These are phyloP conservation scores for Balanococcus diminutus DNA, from an alignment of 2,888 invertebrate genomes.

Conservation along the genomic window DNA sequence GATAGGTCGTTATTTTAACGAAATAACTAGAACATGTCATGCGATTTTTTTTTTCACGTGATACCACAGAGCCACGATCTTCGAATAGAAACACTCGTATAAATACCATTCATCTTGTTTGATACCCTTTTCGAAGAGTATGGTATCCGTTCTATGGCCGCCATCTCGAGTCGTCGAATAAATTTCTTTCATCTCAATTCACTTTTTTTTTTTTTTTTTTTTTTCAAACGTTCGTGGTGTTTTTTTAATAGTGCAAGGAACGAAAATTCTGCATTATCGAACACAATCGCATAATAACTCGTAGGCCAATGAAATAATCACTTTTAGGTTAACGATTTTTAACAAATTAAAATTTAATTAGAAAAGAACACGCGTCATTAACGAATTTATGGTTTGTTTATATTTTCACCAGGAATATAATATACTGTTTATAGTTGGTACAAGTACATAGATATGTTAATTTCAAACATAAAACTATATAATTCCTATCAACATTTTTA, in stretches of 20 bases:
- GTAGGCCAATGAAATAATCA: not conserved
- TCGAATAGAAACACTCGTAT: not conserved
- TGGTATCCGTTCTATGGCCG: not conserved
- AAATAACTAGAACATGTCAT: conserved; percentile 27
- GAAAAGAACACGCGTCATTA: conserved; percentile 12
- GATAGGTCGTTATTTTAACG: conserved; percentile 26
- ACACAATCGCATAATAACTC: not conserved
- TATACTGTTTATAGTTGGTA: not conserved
- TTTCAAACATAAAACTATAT: not conserved
- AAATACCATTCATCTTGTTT: not conserved
- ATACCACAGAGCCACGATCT: no score
- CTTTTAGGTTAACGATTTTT: conserved; percentile 36
- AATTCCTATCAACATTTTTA: not conserved
- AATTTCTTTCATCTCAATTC: not conserved
- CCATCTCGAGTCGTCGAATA: not conserved
- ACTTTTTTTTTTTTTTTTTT: not conserved
- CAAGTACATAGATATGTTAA: not conserved
- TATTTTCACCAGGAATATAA: not conserved
- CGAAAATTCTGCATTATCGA: not conserved
- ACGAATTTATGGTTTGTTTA: conserved; percentile 35
- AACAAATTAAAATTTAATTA: conserved; percentile 26
- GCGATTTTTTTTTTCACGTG: not conserved
- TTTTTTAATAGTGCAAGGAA: no score
- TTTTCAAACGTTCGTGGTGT: no score
- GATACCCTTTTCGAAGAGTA: not conserved